Percentiles rank a stretch among this genome's conserved stretches.
Evolutionary conservation across 2,888 invertebrate species (phyloP).

Genomic region (Epistrophella euchroma): DNA sequence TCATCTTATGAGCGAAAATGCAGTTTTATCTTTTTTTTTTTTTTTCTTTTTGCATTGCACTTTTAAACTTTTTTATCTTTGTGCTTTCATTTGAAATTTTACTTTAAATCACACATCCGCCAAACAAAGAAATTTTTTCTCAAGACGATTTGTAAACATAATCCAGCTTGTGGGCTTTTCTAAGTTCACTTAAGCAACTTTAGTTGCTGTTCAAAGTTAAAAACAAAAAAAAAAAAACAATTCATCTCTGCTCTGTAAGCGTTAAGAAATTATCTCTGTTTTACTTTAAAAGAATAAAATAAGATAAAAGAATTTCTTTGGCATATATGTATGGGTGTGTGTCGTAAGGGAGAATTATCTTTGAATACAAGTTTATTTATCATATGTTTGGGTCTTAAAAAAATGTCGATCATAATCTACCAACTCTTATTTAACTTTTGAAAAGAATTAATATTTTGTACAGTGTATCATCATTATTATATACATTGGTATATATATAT

Average conservation of each 20-base stretch:
- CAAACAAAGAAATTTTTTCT: constrained; percentile 5
- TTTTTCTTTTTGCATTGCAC: neutral
- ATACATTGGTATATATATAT: too few species aligned
- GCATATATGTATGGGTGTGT: too few species aligned
- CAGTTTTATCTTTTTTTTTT: neutral
- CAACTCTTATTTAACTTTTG: too few species aligned
- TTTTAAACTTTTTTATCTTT: constrained; percentile 25
- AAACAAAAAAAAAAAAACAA: neutral
- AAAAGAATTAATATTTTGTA: too few species aligned
- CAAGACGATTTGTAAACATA: neutral
- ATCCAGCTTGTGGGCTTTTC: neutral
- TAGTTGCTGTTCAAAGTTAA: neutral
- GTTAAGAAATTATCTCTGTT: too few species aligned
- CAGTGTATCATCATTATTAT: too few species aligned
- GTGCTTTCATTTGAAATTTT: constrained; percentile 5
- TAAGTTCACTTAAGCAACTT: neutral
- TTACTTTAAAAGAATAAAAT: too few species aligned
- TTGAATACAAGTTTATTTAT: too few species aligned
- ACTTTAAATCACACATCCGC: constrained; percentile 18
- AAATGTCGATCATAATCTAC: too few species aligned
- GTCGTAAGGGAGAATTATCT: too few species aligned
- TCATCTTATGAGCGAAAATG: constrained; percentile 1
- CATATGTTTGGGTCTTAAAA: too few species aligned
- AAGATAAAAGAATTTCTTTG: too few species aligned
- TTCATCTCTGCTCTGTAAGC: neutral